These are phyloP conservation scores for Pseudomyrmex dendroicus DNA, from an alignment of 1,140 invertebrate species.

Conservation along the genomic window DNA sequence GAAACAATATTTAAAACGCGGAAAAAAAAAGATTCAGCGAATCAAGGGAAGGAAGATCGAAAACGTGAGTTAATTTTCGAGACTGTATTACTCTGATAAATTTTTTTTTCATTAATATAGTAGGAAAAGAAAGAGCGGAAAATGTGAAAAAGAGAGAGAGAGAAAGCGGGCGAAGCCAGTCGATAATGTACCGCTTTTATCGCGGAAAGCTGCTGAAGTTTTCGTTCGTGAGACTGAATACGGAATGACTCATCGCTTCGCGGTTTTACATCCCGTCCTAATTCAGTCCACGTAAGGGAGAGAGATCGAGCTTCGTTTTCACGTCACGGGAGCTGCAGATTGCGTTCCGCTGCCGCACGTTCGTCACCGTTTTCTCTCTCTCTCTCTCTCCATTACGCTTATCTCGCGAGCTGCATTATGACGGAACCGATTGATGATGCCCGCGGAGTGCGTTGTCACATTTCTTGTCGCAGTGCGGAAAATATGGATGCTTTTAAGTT, in stretches of 20 bases:
- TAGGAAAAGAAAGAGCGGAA: background rate
- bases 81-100: background rate
- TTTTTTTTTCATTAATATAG: background rate
- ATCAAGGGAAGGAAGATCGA: no score
- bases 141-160: no score
- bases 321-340: conserved; percentile 32
- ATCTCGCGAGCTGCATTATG: conserved; percentile 51
- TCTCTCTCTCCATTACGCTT: conserved; percentile 44
- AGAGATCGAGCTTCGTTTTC: conserved; percentile 47
- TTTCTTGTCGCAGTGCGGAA: conserved; percentile 38
- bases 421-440: conserved; percentile 59
- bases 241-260: conserved; percentile 55
- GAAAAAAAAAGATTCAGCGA: background rate
- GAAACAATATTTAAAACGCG: no score
- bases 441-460: conserved; percentile 55
- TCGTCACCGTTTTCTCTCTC: conserved; percentile 27
- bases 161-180: background rate
- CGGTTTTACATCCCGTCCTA: conserved; percentile 51
- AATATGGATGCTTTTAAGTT: conserved; percentile 61
- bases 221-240: conserved; percentile 49
- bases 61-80: no score
- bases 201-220: conserved; percentile 37
- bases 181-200: conserved; percentile 48
- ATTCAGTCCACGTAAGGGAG: conserved; percentile 53
- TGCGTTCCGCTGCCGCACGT: conserved; percentile 39